A percentile compares a stretch with the other conserved stretches of the same genome.
Conservation (phyloP, 2,113 vertebrate genomes). For the Sigmodon hispidus region DNA sequence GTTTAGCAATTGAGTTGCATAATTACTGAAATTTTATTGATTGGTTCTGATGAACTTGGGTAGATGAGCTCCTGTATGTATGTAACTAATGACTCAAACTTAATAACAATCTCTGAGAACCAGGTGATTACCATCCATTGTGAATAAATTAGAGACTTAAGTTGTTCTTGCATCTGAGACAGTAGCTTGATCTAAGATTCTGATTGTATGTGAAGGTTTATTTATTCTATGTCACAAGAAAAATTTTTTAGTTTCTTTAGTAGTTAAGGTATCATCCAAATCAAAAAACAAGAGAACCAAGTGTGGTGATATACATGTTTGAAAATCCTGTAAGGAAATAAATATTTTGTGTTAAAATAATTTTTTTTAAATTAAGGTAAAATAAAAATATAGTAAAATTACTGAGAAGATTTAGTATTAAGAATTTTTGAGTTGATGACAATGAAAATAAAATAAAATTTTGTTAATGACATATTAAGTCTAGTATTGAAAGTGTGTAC, state of each 20-base stretch:
- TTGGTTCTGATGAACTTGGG: background rate
- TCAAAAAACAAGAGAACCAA: background rate
- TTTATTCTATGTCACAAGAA: background rate
- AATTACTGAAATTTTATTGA: conserved; percentile 15
- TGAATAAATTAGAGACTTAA: background rate
- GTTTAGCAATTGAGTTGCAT: background rate
- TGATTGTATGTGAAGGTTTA: background rate
- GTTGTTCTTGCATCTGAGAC: background rate
- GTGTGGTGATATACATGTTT: background rate
- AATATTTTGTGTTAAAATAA: background rate
- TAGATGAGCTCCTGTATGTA: background rate
- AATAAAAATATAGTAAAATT: background rate
- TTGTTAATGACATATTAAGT: background rate
- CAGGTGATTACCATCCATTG: background rate
- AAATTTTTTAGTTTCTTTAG: background rate
- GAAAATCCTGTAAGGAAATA: background rate
- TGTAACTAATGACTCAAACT: background rate
- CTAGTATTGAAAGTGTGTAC: background rate
- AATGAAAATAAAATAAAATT: background rate
- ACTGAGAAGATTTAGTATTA: background rate
- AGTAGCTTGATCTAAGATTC: background rate
- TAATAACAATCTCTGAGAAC: background rate
- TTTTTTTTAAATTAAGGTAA: background rate
- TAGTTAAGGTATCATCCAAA: background rate
- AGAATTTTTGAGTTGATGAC: background rate